Base-by-base conservation (phyloP, 2,888 invertebrate species). In the Dioctria linearis region DNA sequence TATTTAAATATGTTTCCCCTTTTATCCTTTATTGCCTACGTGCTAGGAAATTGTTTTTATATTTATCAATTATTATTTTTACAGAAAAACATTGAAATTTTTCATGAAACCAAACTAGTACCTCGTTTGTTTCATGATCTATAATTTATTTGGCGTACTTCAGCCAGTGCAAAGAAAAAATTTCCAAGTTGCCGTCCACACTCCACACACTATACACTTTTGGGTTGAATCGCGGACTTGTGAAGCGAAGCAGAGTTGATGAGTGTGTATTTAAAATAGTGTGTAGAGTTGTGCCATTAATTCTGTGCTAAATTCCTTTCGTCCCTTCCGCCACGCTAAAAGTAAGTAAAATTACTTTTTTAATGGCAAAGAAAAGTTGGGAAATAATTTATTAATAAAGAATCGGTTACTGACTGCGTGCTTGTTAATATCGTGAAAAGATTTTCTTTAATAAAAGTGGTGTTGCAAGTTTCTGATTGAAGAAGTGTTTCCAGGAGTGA, bases 281-380 rank as follows among this genome's bases (percentile, higher is more conserved):
- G 84, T 84, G 85, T 85, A 85, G 85, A 85, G 83, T 84, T 84
- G 84, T 84, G 84, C 84, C 83, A 84, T 84, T 83, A 83, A 81
- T 80, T 83, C 83, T 83, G 84, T 84, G 84, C 83, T 84, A 83
- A 84, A 84, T 84, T 83, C 83, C 82, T 83, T 83, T 84, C 83
- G 83, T 83, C 84, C 84, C 84, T 84, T 84, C 83, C 83, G 82
- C 82, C 82, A 83, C 83, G 84, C 80, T 82, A 83, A 82, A 83
- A 84, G 84, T 84, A 84, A 84, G 84, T 84, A 84, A 83, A 81
- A 81, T 83, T 80, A 79, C 79, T 67, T 79, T 57, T 78, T 79
- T 79, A 66, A 79, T 59, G 67, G 79, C 57, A 57, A 49, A 75
- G 13, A 8, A 39, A 63, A 37, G 37, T 37, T 5, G 25, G 11